Evolutionary conservation across 2,113 vertebrate genomes (phyloP).

Genomic region (Eleginops maclovinus): DNA sequence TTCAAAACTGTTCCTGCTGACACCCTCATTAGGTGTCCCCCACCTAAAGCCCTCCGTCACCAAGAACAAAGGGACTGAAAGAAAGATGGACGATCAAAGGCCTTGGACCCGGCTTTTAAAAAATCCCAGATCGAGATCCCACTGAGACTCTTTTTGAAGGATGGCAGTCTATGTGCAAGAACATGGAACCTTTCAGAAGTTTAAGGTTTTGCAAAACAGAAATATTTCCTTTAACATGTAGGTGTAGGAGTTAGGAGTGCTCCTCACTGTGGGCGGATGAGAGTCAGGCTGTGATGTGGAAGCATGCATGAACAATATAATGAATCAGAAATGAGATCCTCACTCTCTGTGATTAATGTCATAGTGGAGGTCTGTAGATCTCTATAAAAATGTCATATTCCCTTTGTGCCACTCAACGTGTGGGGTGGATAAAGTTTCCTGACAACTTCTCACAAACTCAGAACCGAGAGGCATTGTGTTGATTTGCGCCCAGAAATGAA

Average conservation of each 20-base stretch:
- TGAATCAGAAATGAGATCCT: constrained; percentile 59
- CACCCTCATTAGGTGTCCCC: constrained; percentile 36
- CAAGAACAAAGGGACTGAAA: constrained; percentile 48
- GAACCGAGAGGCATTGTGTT: neutral
- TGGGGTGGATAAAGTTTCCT: constrained; percentile 39
- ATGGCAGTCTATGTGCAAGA: constrained; percentile 13
- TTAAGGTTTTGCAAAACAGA: constrained; percentile 1
- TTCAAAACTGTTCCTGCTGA: constrained; percentile 12
- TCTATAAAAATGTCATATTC: constrained; percentile 37
- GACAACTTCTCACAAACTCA: constrained; percentile 29
- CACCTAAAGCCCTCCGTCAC: constrained; percentile 48
- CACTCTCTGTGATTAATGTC: constrained; percentile 41
- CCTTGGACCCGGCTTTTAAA: constrained; percentile 48
- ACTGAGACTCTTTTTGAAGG: constrained; percentile 18
- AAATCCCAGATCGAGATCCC: constrained; percentile 58
- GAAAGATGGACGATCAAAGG: constrained; percentile 55
- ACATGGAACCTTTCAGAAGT: constrained; percentile 24
- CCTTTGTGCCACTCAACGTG: constrained; percentile 20
- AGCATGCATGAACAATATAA: constrained; percentile 48
- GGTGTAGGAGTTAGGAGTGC: constrained; percentile 8
- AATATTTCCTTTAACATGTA: constrained; percentile 17
- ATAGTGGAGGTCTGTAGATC: constrained; percentile 24
- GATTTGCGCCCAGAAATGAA: neutral
- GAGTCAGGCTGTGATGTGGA: constrained; percentile 59
- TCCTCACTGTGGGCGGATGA: constrained; percentile 52